phyloP scores from a whole-genome alignment of 2,113 vertebrate genomes.

The Salvator merianae region DNA sequence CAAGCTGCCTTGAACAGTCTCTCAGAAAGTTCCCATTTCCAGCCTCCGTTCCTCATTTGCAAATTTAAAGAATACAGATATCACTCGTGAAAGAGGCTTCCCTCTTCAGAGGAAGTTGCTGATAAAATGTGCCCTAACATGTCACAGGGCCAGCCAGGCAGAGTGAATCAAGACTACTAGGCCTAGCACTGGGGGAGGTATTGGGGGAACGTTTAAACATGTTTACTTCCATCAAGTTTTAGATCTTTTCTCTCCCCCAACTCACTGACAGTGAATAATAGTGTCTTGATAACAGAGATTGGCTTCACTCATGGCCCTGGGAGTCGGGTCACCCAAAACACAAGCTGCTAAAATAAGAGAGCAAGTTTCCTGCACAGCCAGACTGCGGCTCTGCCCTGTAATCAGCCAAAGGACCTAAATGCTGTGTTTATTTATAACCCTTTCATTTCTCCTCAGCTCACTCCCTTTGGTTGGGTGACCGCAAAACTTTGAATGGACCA shows the following conservation, averaged over 20 bases:
- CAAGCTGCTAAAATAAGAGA: slow-evolving; percentile 47
- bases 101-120: neutral
- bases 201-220: neutral
- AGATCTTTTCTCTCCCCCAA: neutral
- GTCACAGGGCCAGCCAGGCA: neutral
- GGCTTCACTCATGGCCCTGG: slow-evolving; percentile 1
- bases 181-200: neutral
- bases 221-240: neutral
- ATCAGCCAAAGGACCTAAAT: slow-evolving; percentile 43
- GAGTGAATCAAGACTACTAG: neutral
- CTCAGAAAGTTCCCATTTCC: too few relatives aligned
- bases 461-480: slow-evolving; percentile 16
- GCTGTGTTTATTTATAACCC: slow-evolving; percentile 44
- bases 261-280: neutral
- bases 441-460: slow-evolving; percentile 33
- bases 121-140: neutral
- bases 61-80: neutral
- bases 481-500: slow-evolving; percentile 42
- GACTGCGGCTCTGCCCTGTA: slow-evolving; percentile 52
- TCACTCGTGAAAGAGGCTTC: neutral
- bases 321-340: slow-evolving; percentile 34
- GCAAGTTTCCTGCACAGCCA: slow-evolving; percentile 42
- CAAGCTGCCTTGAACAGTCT: neutral
- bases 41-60: neutral
- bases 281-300: neutral